phyloP scores from a whole-genome alignment of 2,113 vertebrate species.

The Equus quagga region DNA sequence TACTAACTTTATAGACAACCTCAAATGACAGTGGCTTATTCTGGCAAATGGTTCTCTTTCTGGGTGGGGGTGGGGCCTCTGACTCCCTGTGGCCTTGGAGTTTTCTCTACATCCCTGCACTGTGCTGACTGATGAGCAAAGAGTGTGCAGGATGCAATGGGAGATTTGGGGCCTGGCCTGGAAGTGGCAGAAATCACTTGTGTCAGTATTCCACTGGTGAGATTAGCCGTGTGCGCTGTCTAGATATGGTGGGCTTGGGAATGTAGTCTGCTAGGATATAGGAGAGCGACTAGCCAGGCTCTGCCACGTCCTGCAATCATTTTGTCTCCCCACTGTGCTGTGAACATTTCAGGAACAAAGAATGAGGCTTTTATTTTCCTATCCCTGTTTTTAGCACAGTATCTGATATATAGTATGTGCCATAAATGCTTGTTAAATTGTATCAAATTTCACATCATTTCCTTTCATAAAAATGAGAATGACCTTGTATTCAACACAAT shows the following conservation, averaged over 20 bases:
- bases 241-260: not conserved
- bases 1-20: not conserved
- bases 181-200: not conserved
- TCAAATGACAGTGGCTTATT: not conserved
- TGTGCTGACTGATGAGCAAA: not conserved
- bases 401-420: not conserved
- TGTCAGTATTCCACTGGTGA: not conserved
- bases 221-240: fast-evolving
- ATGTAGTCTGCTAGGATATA: not conserved
- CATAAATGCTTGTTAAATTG: constrained; percentile 31
- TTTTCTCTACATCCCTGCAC: not conserved
- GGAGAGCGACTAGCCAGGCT: not conserved
- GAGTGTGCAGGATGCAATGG: not conserved
- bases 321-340: not conserved
- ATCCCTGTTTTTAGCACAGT: not conserved
- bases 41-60: not conserved
- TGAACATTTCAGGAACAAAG: not conserved
- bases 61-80: not conserved
- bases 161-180: not conserved
- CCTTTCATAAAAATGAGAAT: constrained; percentile 57
- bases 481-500: constrained; percentile 12
- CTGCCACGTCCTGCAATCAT: not conserved
- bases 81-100: not conserved
- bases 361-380: constrained; percentile 5
- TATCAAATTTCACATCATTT: not conserved